Evolutionary conservation across 2,113 vertebrate species (phyloP).

Genomic region (Grus americana): DNA sequence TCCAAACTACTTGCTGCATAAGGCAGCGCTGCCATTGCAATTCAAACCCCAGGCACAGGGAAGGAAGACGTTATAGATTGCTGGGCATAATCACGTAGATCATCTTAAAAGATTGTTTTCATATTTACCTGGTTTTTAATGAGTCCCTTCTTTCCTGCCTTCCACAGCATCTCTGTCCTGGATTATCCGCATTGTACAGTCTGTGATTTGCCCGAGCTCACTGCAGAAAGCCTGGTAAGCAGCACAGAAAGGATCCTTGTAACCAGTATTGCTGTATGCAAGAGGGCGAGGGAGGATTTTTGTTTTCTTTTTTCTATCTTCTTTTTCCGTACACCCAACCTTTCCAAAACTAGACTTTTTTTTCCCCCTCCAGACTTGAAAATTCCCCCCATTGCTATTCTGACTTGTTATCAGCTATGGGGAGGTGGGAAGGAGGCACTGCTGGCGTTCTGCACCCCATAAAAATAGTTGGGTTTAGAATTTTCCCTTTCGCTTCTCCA

Average conservation of each 20-base stretch:
- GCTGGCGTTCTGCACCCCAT: not conserved
- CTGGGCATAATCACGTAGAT: not conserved
- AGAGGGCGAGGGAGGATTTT: not conserved
- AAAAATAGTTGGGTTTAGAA: not conserved
- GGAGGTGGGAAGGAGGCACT: not conserved
- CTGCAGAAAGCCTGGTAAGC: conserved; percentile 94
- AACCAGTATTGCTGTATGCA: not conserved
- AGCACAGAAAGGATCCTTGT: not conserved
- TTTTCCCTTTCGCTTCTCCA: not conserved
- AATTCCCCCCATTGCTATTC: not conserved
- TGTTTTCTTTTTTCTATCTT: not conserved
- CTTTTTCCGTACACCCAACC: not conserved
- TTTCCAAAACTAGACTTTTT: not conserved
- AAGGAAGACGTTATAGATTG: not conserved
- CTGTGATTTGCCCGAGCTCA: conserved; percentile 92
- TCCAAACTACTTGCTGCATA: not conserved
- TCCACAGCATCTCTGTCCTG: conserved; percentile 87
- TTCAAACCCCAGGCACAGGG: not conserved
- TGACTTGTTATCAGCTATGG: not conserved
- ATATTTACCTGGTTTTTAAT: not conserved
- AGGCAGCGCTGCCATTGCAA: not conserved
- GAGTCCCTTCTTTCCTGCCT: not conserved
- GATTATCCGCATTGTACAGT: conserved; percentile 91
- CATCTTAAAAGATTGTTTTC: not conserved
- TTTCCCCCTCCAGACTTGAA: not conserved